A percentile compares a stretch with the other conserved stretches of the same genome.
Evolutionary conservation across 92 coral and sea anemone species (phyloP).

Genomic region (Actinostola sp.): DNA sequence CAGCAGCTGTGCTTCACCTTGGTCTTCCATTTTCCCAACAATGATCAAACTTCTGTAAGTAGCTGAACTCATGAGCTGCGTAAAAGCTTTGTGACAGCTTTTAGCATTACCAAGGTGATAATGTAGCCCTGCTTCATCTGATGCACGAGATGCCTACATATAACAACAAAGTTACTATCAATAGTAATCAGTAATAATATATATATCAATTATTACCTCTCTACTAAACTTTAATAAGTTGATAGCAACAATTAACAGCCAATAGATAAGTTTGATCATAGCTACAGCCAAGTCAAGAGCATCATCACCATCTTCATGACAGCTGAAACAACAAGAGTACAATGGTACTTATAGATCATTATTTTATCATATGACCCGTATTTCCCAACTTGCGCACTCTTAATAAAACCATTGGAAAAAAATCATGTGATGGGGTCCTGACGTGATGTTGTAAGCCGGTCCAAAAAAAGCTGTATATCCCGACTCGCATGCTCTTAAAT

Average conservation of each 20-base stretch:
- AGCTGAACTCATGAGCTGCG: conserved; percentile 83
- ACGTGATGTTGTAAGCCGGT: too few relatives aligned
- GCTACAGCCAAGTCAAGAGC: conserved; percentile 82
- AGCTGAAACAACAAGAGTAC: conserved; percentile 43
- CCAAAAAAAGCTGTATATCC: too few relatives aligned
- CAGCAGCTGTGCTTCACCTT: conserved; percentile 42
- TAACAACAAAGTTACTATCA: too few relatives aligned
- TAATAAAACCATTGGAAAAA: too few relatives aligned
- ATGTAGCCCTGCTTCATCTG: conserved; percentile 29
- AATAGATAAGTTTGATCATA: conserved; percentile 83
- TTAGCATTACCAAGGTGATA: conserved; percentile 74
- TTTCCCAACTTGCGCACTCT: too few relatives aligned
- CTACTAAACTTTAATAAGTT: conserved; percentile 80
- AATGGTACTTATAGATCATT: too few relatives aligned
- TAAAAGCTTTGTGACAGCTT: conserved; percentile 78
- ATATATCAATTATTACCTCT: too few relatives aligned
- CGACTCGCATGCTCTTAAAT: too few relatives aligned
- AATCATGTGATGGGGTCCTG: too few relatives aligned
- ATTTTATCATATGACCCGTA: too few relatives aligned
- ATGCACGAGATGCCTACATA: conserved; percentile 39
- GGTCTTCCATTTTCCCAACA: conserved; percentile 91
- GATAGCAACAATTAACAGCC: conserved; percentile 87
- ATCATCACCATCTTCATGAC: conserved; percentile 76
- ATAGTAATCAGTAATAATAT: too few relatives aligned
- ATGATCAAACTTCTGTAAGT: conserved; percentile 83